Conservation (phyloP, 2,888 invertebrate genomes). For the Chymomyza amoena region DNA sequence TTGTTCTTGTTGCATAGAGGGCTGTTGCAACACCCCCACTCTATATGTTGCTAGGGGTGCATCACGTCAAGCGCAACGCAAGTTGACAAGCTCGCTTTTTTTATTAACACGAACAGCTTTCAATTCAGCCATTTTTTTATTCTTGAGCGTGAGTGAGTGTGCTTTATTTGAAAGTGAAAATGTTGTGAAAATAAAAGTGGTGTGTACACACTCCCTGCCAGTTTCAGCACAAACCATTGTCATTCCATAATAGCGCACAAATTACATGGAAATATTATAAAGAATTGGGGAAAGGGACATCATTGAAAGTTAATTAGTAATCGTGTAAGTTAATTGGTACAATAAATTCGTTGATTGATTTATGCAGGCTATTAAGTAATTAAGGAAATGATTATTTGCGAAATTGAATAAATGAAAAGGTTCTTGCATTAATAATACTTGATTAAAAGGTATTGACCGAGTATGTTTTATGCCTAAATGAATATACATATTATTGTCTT, state of each 20-base stretch:
- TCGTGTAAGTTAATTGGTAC: constrained; percentile 53
- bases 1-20: constrained; percentile 23
- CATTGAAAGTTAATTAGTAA: constrained; percentile 62
- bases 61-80: constrained; percentile 41
- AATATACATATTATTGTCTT: too few species aligned
- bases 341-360: constrained; percentile 56
- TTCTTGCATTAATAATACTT: not conserved
- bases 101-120: constrained; percentile 30
- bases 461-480: not conserved
- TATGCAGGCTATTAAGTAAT: constrained; percentile 57
- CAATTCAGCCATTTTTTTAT: constrained; percentile 22
- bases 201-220: not conserved
- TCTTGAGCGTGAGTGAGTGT: constrained; percentile 14
- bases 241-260: constrained; percentile 35
- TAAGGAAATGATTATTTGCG: not conserved
- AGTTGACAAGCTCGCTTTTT: constrained; percentile 43
- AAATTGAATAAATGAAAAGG: not conserved
- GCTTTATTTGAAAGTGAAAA: constrained; percentile 8
- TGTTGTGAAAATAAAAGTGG: constrained; percentile 12
- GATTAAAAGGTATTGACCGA: not conserved
- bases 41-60: constrained; percentile 1
- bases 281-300: constrained; percentile 26
- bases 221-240: not conserved
- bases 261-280: constrained; percentile 34
- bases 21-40: constrained; percentile 21